phyloP scores from a whole-genome alignment of 1,140 invertebrate genomes.

The Adoxophyes honmai region DNA sequence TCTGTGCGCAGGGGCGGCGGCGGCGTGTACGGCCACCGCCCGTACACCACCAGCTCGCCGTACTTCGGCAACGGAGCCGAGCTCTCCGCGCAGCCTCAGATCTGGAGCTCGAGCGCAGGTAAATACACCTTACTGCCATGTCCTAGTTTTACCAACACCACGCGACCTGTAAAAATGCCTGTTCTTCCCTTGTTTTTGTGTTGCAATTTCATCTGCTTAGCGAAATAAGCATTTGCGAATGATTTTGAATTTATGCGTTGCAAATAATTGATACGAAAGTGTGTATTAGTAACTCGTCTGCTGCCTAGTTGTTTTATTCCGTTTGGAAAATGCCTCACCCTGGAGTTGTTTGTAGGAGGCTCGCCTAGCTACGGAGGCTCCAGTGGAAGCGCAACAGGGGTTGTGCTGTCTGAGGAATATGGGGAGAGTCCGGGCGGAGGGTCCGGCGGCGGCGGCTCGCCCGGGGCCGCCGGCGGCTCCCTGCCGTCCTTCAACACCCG shows the following conservation, averaged over 20 bases:
- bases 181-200: too few relatives aligned
- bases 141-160: too few relatives aligned
- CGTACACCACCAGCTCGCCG: slow-evolving; percentile 42
- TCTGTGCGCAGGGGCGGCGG: slow-evolving; percentile 21
- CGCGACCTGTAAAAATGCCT: too few relatives aligned
- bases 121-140: neutral
- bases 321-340: neutral
- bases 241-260: too few relatives aligned
- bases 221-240: too few relatives aligned
- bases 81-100: slow-evolving; percentile 40
- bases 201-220: too few relatives aligned
- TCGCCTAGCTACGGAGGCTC: slow-evolving; percentile 45
- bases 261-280: too few relatives aligned
- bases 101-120: slow-evolving; percentile 53
- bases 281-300: too few relatives aligned
- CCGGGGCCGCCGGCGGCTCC: slow-evolving; percentile 34
- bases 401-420: slow-evolving; percentile 38
- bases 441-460: slow-evolving; percentile 19
- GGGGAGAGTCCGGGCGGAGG: slow-evolving; percentile 29
- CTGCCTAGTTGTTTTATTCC: neutral
- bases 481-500: slow-evolving; percentile 61
- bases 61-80: slow-evolving; percentile 51
- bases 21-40: slow-evolving; percentile 46
- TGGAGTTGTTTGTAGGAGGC: slow-evolving; percentile 30
- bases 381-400: slow-evolving; percentile 21